These are phyloP conservation scores for Strigamia crassipes DNA, from an alignment of 2,888 invertebrate species.

Conservation along the genomic window DNA sequence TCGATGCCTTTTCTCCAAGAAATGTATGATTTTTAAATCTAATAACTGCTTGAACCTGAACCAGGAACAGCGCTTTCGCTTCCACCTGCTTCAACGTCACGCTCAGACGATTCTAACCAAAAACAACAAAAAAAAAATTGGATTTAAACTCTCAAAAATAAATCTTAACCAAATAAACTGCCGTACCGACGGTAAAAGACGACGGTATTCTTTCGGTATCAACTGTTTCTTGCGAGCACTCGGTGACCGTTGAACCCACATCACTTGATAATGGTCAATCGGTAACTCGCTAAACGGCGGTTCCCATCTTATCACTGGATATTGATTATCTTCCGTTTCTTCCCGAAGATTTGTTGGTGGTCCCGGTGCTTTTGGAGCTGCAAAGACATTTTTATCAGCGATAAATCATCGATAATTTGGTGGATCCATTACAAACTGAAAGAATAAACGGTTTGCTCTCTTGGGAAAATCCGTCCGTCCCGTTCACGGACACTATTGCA, in stretches of 20 bases:
- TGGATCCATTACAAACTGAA: not conserved
- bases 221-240: not conserved
- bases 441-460: slow-evolving; percentile 29
- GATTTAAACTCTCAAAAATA: not conserved
- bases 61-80: not conserved
- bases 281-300: slow-evolving; percentile 43
- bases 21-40: not conserved
- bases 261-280: not conserved
- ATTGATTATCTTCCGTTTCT: not conserved
- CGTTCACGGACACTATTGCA: slow-evolving; percentile 32
- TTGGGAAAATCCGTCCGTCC: slow-evolving; percentile 36
- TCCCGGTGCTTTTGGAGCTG: slow-evolving; percentile 27
- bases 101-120: not conserved
- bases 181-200: not conserved
- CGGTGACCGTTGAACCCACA: slow-evolving; percentile 20
- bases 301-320: slow-evolving; percentile 22
- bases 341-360: slow-evolving; percentile 43
- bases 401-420: too few relatives aligned
- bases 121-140: not conserved
- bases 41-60: slow-evolving; percentile 43
- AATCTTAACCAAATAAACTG: not conserved
- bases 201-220: not conserved
- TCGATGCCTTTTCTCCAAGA: slow-evolving; percentile 19
- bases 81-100: slow-evolving; percentile 35
- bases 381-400: not conserved